These are phyloP conservation scores for Neoitamus cyanurus DNA, from an alignment of 2,888 invertebrate genomes.

Conservation along the genomic window DNA sequence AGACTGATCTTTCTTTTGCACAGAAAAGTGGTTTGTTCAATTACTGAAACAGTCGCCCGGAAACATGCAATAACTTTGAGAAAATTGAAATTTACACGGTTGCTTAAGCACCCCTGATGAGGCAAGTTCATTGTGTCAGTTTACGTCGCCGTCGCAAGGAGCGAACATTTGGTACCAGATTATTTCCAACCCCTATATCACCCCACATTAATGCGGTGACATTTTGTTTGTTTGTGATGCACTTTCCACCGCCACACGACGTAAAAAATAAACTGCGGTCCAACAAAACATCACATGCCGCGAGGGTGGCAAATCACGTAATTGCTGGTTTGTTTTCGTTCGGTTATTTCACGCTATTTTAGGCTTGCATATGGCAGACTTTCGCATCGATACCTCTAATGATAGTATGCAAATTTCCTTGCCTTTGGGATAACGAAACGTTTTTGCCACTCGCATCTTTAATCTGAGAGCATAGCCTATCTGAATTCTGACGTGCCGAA, in stretches of 20 bases:
- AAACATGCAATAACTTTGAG: constrained; percentile 58
- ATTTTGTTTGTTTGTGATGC: neutral
- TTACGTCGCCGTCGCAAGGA: neutral
- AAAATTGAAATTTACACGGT: constrained; percentile 65
- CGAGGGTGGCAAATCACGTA: constrained; percentile 46
- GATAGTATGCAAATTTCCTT: constrained; percentile 31
- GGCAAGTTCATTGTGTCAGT: neutral
- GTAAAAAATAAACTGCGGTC: neutral
- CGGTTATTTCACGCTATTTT: constrained; percentile 49
- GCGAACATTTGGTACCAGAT: neutral
- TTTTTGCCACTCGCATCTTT: neutral
- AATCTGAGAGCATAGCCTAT: neutral
- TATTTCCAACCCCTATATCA: neutral
- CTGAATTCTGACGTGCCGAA: neutral
- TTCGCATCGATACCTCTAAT: neutral
- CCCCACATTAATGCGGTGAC: neutral
- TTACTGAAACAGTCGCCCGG: constrained; percentile 34
- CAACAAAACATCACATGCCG: neutral
- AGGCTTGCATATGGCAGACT: constrained; percentile 48
- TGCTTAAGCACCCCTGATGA: constrained; percentile 62
- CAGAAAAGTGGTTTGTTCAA: neutral
- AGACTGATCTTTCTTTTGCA: neutral
- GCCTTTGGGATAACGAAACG: neutral
- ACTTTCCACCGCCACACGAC: neutral
- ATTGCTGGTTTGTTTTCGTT: constrained; percentile 51